Conservation (phyloP, 2,797 vertebrate species). For the Monodelphis domestica region DNA sequence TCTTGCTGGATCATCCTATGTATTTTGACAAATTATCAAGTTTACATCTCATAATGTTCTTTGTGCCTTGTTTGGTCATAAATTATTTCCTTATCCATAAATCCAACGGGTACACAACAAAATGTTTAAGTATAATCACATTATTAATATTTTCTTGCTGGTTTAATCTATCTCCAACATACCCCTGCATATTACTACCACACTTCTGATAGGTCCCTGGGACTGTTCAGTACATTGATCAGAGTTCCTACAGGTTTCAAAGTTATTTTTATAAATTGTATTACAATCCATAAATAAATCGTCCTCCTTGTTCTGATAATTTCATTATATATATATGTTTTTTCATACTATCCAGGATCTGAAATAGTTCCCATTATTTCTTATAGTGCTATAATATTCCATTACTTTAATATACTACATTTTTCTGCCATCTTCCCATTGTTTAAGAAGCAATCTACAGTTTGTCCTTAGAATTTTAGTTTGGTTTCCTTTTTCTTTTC, state of each 20-base stretch:
- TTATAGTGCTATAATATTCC: not conserved
- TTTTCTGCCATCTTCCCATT: not conserved
- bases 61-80: no score
- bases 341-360: not conserved
- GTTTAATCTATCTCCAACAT: not conserved
- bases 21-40: no score
- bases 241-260: not conserved
- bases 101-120: no score
- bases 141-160: no score
- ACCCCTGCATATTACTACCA: not conserved
- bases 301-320: not conserved
- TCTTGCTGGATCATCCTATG: no score
- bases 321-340: no score
- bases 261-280: not conserved
- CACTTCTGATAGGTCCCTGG: not conserved
- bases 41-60: no score
- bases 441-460: not conserved
- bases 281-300: not conserved
- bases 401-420: not conserved
- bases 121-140: no score
- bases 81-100: no score
- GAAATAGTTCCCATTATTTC: not conserved
- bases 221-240: not conserved
- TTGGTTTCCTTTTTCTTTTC: not conserved
- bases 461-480: not conserved